A percentile compares a stretch with the other conserved stretches of the same genome.
These are phyloP conservation scores for Actenoides hombroni DNA, from an alignment of 2,113 vertebrate genomes.

Conservation along the genomic window DNA sequence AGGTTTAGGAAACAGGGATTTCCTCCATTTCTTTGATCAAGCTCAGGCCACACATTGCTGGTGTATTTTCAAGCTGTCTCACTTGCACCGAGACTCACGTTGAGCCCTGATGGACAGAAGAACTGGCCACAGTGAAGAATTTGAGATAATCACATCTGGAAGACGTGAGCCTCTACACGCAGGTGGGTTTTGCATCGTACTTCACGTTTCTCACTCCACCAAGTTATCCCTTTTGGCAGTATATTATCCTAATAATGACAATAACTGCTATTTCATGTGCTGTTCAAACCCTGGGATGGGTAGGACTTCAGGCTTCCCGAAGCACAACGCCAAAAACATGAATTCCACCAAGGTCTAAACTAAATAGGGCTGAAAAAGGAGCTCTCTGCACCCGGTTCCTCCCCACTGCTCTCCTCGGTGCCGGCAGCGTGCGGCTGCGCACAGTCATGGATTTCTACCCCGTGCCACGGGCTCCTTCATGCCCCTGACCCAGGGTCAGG, in stretches of 20 bases:
- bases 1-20: not conserved
- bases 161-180: accelerated
- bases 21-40: not conserved
- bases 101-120: not conserved
- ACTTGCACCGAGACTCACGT: accelerated
- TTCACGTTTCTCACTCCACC: not conserved
- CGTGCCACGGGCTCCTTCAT: not conserved
- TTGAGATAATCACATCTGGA: not conserved
- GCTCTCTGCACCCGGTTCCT: not conserved
- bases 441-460: not conserved
- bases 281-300: not conserved
- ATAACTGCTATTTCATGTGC: not conserved
- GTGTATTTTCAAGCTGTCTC: not conserved
- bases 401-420: not conserved
- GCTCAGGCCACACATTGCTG: not conserved
- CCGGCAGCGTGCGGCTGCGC: not conserved
- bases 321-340: not conserved
- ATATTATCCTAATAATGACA: not conserved
- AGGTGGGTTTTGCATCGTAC: not conserved
- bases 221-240: not conserved
- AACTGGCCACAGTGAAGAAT: not conserved
- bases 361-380: not conserved
- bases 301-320: not conserved
- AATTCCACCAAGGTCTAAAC: not conserved
- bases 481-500: not conserved